Conservation (phyloP, 2,888 invertebrate genomes). For the Thymelicus lineola region DNA sequence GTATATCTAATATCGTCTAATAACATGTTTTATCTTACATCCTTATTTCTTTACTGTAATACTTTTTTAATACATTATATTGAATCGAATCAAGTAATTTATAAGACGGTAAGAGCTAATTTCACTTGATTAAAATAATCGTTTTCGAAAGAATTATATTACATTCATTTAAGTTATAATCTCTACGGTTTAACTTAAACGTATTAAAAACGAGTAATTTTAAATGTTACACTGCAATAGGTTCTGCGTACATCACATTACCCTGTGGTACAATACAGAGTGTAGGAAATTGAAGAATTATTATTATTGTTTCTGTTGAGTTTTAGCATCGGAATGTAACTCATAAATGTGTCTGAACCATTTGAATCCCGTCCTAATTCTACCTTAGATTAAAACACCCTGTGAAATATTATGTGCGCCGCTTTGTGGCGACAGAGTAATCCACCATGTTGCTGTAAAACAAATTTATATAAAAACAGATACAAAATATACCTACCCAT, state of each 20-base stretch:
- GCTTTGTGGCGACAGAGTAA: constrained; percentile 50
- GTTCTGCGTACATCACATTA: neutral
- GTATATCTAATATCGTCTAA: constrained; percentile 19
- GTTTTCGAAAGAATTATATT: neutral
- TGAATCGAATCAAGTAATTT: neutral
- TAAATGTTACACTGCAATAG: neutral
- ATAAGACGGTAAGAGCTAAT: neutral
- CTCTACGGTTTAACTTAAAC: neutral
- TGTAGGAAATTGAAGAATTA: constrained; percentile 1
- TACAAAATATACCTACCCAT: constrained; percentile 38
- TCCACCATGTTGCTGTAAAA: constrained; percentile 45
- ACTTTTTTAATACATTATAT: neutral
- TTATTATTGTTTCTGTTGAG: constrained; percentile 5
- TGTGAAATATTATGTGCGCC: constrained; percentile 69
- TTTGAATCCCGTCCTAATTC: constrained; percentile 66
- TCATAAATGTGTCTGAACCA: constrained; percentile 39
- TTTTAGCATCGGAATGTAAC: constrained; percentile 13
- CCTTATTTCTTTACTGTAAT: constrained; percentile 1
- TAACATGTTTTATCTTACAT: constrained; percentile 18
- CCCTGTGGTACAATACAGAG: neutral
- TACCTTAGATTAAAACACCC: constrained; percentile 83
- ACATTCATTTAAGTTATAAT: neutral
- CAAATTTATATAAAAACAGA: constrained; percentile 33
- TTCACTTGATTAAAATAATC: neutral
- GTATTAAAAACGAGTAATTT: neutral